phyloP scores from a whole-genome alignment of 2,888 invertebrate species.

The Nomada goodeniana region DNA sequence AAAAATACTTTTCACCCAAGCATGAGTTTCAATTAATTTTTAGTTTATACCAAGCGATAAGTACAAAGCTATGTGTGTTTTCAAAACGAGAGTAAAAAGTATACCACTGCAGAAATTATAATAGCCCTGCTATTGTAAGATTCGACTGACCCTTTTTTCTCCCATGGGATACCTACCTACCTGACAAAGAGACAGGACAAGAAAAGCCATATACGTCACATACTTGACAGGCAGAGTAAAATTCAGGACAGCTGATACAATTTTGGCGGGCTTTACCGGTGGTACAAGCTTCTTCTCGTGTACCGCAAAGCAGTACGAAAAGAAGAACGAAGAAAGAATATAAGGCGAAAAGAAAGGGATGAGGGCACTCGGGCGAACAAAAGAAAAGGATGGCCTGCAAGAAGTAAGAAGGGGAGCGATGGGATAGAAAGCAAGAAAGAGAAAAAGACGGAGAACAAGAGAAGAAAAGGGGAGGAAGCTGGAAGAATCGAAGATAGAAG shows the following conservation, averaged over 20 bases:
- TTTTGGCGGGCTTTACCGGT: constrained; percentile 81
- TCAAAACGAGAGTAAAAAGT: constrained; percentile 8
- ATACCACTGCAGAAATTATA: constrained; percentile 60
- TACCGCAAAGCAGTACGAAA: constrained; percentile 52
- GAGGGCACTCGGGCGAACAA: constrained; percentile 24
- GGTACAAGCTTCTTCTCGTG: constrained; percentile 27
- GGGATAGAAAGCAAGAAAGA: constrained; percentile 9
- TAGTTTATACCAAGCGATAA: neutral
- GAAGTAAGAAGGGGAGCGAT: constrained; percentile 10
- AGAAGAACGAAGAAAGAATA: constrained; percentile 28
- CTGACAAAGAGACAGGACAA: constrained; percentile 59
- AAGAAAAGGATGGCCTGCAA: constrained; percentile 28
- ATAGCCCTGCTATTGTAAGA: constrained; percentile 56
- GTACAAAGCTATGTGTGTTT: constrained; percentile 1
- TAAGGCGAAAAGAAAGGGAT: constrained; percentile 33
- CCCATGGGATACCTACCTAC: constrained; percentile 61
- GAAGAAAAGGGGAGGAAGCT: constrained; percentile 48
- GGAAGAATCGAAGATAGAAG: constrained; percentile 48
- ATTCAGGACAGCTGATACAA: constrained; percentile 83
- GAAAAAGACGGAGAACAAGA: constrained; percentile 20
- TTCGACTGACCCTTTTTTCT: constrained; percentile 54
- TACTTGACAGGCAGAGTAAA: constrained; percentile 68
- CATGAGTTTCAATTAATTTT: neutral
- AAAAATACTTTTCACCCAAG: neutral
- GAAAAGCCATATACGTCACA: constrained; percentile 55